phyloP scores from a whole-genome alignment of 2,888 invertebrate genomes.

The Drosophila mimica region DNA sequence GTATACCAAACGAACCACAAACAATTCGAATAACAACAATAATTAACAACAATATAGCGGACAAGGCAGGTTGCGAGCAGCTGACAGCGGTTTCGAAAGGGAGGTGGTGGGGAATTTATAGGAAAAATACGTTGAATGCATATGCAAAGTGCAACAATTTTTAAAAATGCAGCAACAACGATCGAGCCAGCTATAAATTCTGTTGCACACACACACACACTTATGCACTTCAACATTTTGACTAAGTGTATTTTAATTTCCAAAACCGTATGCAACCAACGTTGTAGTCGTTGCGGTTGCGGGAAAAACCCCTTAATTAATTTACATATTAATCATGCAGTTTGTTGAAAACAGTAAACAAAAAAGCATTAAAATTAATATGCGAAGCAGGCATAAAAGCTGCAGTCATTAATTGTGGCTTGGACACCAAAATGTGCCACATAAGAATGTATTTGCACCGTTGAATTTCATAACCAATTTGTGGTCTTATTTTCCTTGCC shows the following conservation, averaged over 20 bases:
- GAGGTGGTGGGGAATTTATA: background rate
- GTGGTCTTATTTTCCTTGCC: background rate
- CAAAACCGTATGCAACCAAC: conserved; percentile 66
- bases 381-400: conserved; percentile 45
- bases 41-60: conserved; percentile 31
- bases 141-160: conserved; percentile 59
- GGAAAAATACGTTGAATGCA: background rate
- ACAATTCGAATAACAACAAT: conserved; percentile 30
- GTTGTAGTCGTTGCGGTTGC: conserved; percentile 40
- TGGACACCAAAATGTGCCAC: conserved; percentile 9
- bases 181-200: conserved; percentile 54
- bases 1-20: conserved; percentile 28
- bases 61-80: conserved; percentile 22
- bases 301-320: conserved; percentile 78
- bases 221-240: conserved; percentile 39
- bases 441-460: conserved; percentile 17
- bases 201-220: conserved; percentile 37
- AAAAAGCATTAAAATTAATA: conserved; percentile 12
- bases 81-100: background rate
- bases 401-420: conserved; percentile 56
- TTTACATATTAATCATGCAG: conserved; percentile 81
- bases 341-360: conserved; percentile 32
- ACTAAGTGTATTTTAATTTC: conserved; percentile 79
- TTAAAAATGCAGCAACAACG: conserved; percentile 62
- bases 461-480: conserved; percentile 30